Evolutionary conservation across 1,140 invertebrate genomes (phyloP).

Genomic region (Diploscapter pachys): DNA sequence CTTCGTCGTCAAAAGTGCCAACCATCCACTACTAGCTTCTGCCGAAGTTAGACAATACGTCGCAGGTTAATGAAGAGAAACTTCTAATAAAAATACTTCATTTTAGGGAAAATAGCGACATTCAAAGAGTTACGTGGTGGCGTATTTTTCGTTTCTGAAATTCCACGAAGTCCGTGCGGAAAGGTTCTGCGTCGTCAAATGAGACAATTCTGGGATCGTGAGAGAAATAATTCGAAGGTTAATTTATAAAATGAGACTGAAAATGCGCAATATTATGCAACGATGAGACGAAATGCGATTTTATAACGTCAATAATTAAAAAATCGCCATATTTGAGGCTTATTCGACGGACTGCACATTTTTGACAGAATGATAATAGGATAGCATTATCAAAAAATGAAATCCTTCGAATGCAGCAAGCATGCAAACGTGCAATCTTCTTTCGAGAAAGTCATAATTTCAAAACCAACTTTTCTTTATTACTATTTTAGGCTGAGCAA

Average conservation of each 20-base stretch:
- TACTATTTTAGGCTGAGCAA: too few relatives aligned
- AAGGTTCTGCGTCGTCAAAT: constrained; percentile 38
- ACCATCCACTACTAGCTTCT: constrained; percentile 42
- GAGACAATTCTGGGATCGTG: constrained; percentile 42
- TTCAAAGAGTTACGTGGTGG: constrained; percentile 47
- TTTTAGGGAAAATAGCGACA: constrained; percentile 45
- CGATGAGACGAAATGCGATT: too few relatives aligned
- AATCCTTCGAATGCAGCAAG: too few relatives aligned
- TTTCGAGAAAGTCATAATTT: too few relatives aligned
- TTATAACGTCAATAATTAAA: too few relatives aligned
- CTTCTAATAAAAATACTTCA: background rate
- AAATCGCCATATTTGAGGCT: too few relatives aligned
- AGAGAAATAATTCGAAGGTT: constrained; percentile 34
- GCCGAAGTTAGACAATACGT: constrained; percentile 49
- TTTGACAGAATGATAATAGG: too few relatives aligned
- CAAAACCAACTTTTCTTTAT: too few relatives aligned
- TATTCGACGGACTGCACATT: too few relatives aligned
- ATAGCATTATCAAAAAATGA: too few relatives aligned
- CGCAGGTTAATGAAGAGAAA: constrained; percentile 27
- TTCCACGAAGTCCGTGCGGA: constrained; percentile 42
- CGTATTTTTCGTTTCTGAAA: constrained; percentile 47
- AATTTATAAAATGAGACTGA: background rate
- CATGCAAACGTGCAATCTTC: too few relatives aligned
- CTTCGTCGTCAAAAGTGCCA: constrained; percentile 69
- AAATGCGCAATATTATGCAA: too few relatives aligned